Percentiles rank a stretch among this genome's conserved stretches.
These are phyloP conservation scores for Sarcophaga rosellei DNA, from an alignment of 2,888 invertebrate genomes.

Conservation along the genomic window DNA sequence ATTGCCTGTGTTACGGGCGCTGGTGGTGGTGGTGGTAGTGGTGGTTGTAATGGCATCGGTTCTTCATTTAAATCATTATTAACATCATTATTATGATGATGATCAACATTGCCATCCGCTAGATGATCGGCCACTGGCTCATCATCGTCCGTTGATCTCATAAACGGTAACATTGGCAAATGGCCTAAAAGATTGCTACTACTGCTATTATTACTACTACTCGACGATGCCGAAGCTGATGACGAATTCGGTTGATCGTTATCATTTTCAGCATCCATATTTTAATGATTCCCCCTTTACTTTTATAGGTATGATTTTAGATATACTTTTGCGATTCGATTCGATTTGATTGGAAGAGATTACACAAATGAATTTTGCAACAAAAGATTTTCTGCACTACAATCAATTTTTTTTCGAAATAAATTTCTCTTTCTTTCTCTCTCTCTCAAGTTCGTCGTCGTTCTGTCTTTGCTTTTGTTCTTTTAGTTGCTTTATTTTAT, in stretches of 20 bases:
- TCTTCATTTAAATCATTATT: constrained; percentile 57
- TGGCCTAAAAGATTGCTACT: constrained; percentile 72
- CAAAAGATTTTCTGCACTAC: too few species aligned
- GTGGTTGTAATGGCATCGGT: constrained; percentile 64
- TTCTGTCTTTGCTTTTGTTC: not conserved
- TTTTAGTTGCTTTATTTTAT: not conserved
- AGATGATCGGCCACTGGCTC: constrained; percentile 62
- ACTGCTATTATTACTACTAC: constrained; percentile 75
- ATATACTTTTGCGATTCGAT: too few species aligned
- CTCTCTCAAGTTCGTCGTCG: not conserved
- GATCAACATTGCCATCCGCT: constrained; percentile 38
- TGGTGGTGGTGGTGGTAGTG: constrained; percentile 59
- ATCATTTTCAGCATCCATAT: constrained; percentile 74
- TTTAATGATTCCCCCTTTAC: not conserved
- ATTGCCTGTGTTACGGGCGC: constrained; percentile 48
- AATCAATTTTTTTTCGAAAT: too few species aligned
- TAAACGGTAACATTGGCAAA: constrained; percentile 71
- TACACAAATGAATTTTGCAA: too few species aligned
- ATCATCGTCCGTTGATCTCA: constrained; percentile 69
- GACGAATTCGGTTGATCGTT: constrained; percentile 72
- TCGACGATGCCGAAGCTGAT: constrained; percentile 72
- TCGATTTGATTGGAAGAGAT: too few species aligned
- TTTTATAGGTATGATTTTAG: too few species aligned
- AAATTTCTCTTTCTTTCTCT: constrained; percentile 14
- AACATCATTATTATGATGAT: not conserved